Conservation (phyloP, 2,888 invertebrate genomes). For the Heteromyza rotundicornis region DNA sequence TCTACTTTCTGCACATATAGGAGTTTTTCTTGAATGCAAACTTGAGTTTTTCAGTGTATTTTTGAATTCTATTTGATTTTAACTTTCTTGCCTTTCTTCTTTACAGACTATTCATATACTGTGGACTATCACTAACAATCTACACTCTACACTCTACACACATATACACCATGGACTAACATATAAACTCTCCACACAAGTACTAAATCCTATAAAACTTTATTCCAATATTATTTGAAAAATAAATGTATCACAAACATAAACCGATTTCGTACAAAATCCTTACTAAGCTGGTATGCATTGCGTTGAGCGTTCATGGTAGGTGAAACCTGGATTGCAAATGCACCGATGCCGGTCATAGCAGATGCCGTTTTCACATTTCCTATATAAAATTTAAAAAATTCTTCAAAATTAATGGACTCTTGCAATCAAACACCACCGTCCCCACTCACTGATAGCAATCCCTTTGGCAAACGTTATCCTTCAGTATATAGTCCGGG, state of each 20-base stretch:
- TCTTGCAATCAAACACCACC: not conserved
- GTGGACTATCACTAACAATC: too few relatives aligned
- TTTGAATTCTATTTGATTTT: too few relatives aligned
- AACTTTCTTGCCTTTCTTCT: too few relatives aligned
- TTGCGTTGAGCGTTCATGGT: conserved; percentile 53
- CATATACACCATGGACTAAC: too few relatives aligned
- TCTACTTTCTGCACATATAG: too few relatives aligned
- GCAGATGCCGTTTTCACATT: conserved; percentile 58
- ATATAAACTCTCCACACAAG: too few relatives aligned
- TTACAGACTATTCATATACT: too few relatives aligned
- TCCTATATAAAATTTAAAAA: conserved; percentile 39
- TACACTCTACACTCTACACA: too few relatives aligned
- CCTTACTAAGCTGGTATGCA: conserved; percentile 49
- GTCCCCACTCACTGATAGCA: conserved; percentile 56
- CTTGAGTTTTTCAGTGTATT: too few relatives aligned
- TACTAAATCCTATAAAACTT: too few relatives aligned
- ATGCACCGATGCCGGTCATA: conserved; percentile 58
- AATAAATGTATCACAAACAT: not conserved
- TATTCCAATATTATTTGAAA: too few relatives aligned
- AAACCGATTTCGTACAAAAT: not conserved
- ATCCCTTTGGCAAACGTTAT: conserved; percentile 55
- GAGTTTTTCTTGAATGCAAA: too few relatives aligned
- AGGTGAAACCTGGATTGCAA: conserved; percentile 57
- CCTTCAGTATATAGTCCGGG: conserved; percentile 63
- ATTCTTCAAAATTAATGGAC: not conserved